Base-by-base conservation (phyloP, 2,888 invertebrate genomes). In the Globia sparganii region DNA sequence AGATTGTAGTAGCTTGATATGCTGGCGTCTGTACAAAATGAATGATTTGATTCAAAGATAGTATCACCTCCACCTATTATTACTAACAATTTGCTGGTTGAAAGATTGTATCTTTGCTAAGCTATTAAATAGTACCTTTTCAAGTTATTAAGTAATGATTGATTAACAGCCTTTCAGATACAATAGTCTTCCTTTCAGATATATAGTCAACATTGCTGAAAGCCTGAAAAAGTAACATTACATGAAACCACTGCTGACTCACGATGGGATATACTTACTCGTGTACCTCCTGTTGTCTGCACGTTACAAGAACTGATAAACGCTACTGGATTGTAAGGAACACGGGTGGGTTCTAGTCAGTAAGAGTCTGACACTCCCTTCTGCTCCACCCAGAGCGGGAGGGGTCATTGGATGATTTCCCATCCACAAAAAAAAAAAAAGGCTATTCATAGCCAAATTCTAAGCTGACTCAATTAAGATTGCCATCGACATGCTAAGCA, bases 41-140 rank as follows among this genome's bases (percentile, higher is more conserved):
- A 81, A 58, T 56, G 25, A 49, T 75, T 58, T 75, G 31, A 64
- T 75, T n/a, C 31, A 49, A 25, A 73, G 76, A 78, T 75, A 81
- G 4, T 28, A 53, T 43, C 62, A 49, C 31, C 34, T 34, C 1
- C 49, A 58, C 75, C 56, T 77, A 56, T 77, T 37, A 77, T 62
- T 80, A 73, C 40, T 13, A 49, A 65, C 58, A 31, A 43, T 65
- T 75, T 65, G 40, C 28, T 18, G 43, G 49, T 43, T 18, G 11
- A n/a, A 43, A 77, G 77, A 76, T 78, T 81, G 0, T 59, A 78
- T 76, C 65, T 75, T 5, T 31, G 34, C 5, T 21, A 15, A 61
- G 61, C 31, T 75, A 76, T 58, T 81, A 58, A 58, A 75, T 58
- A 21, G 43, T 13, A 21, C n/a, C 21, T 58, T 21, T 79, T 76